Evolutionary conservation across 1,140 invertebrate species (phyloP).

Genomic region (Ostrea edulis): DNA sequence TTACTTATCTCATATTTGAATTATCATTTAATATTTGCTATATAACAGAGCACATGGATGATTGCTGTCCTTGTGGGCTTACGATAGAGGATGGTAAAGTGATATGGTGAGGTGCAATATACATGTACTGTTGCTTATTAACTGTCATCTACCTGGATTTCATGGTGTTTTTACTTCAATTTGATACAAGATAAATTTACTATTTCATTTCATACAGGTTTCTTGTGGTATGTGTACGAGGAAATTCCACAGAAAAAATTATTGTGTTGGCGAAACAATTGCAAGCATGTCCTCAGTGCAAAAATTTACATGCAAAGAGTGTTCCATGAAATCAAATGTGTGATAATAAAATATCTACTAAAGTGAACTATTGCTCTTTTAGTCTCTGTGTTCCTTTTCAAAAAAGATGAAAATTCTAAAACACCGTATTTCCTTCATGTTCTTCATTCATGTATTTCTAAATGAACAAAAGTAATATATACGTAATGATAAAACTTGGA

Average conservation of each 20-base stretch:
- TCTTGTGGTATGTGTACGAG: not conserved
- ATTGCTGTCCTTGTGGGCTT: constrained; percentile 7
- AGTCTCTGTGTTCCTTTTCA: too few species aligned
- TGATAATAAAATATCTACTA: too few species aligned
- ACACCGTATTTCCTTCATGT: too few species aligned
- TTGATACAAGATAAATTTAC: not conserved
- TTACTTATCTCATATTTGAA: not conserved
- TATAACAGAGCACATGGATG: not conserved
- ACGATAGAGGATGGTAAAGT: constrained; percentile 1
- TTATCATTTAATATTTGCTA: not conserved
- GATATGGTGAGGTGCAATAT: not conserved
- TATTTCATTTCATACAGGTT: not conserved
- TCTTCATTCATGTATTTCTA: too few species aligned
- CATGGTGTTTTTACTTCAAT: not conserved
- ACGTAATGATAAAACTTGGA: too few species aligned
- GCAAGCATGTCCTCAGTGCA: not conserved
- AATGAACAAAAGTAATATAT: too few species aligned
- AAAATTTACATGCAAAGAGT: constrained; percentile 1
- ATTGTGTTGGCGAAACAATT: not conserved
- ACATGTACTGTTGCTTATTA: constrained; percentile 3
- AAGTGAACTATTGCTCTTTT: too few species aligned
- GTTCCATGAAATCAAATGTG: not conserved
- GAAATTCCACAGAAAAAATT: constrained; percentile 23
- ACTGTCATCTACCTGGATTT: not conserved
- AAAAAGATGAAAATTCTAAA: not conserved